Evolutionary conservation across 2,888 invertebrate species (phyloP).

Genomic region (Ochropacha duplaris): DNA sequence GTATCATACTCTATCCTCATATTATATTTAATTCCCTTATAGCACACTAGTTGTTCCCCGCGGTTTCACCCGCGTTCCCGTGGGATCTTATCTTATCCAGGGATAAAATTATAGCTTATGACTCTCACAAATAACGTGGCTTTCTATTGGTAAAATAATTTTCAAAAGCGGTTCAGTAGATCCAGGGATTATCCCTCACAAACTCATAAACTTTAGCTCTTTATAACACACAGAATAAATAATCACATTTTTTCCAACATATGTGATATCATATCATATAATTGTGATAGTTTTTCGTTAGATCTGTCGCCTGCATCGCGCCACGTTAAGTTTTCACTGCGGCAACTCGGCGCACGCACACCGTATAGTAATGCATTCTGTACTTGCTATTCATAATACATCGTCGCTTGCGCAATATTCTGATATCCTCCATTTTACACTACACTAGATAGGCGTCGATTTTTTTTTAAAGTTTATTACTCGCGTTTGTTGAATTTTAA

Average conservation of each 20-base stretch:
- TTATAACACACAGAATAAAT: too few relatives aligned
- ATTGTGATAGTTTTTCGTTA: constrained; percentile 15
- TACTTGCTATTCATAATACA: constrained; percentile 28
- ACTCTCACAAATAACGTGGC: too few relatives aligned
- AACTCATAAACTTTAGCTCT: too few relatives aligned
- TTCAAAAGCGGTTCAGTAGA: too few relatives aligned
- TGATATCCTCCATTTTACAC: constrained; percentile 32
- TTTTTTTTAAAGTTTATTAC: constrained; percentile 14
- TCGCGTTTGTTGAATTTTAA: constrained; percentile 17
- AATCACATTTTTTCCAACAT: background rate
- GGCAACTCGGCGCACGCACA: background rate
- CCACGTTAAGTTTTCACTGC: background rate
- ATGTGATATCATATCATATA: constrained; percentile 15
- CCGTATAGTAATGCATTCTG: constrained; percentile 16
- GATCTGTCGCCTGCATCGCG: constrained; percentile 13
- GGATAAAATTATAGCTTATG: too few relatives aligned
- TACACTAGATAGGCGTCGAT: constrained; percentile 15
- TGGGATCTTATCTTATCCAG: too few relatives aligned
- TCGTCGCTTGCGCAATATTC: constrained; percentile 40
- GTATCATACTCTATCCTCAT: too few relatives aligned
- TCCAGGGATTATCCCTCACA: too few relatives aligned
- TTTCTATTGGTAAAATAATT: too few relatives aligned
- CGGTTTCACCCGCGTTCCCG: too few relatives aligned
- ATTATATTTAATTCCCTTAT: too few relatives aligned
- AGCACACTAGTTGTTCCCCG: too few relatives aligned